Percentiles rank a stretch among this genome's conserved stretches.
Conservation (phyloP, 2,113 vertebrate genomes). For the Pipra filicauda region DNA sequence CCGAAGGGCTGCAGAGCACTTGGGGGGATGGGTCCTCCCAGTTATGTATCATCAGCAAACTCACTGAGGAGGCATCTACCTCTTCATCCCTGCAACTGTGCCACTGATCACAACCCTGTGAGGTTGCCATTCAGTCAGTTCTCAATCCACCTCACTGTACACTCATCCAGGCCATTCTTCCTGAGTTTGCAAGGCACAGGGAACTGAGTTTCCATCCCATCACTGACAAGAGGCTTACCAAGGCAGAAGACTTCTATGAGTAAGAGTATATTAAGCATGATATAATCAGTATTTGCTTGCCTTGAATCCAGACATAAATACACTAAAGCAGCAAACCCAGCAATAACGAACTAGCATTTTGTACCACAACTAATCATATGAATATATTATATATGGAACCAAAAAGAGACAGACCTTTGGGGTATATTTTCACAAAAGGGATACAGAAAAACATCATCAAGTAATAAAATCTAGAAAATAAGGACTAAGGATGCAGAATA, state of each 20-base stretch:
- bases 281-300: neutral
- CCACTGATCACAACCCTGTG: neutral
- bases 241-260: neutral
- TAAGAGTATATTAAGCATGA: neutral
- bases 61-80: neutral
- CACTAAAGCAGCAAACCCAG: neutral
- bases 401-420: neutral
- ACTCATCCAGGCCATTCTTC: accelerated
- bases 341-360: neutral
- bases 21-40: accelerated
- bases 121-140: neutral
- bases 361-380: neutral
- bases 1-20: neutral
- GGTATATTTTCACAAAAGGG: neutral
- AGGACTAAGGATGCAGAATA: neutral
- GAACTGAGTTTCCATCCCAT: neutral
- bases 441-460: neutral
- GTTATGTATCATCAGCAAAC: neutral
- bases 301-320: neutral
- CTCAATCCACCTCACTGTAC: neutral
- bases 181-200: neutral
- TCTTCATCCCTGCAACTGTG: neutral
- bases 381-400: neutral
- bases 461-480: neutral
- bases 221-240: neutral